Base-by-base conservation (phyloP, 2,113 vertebrate genomes). In the Dicrurus megarhynchus region DNA sequence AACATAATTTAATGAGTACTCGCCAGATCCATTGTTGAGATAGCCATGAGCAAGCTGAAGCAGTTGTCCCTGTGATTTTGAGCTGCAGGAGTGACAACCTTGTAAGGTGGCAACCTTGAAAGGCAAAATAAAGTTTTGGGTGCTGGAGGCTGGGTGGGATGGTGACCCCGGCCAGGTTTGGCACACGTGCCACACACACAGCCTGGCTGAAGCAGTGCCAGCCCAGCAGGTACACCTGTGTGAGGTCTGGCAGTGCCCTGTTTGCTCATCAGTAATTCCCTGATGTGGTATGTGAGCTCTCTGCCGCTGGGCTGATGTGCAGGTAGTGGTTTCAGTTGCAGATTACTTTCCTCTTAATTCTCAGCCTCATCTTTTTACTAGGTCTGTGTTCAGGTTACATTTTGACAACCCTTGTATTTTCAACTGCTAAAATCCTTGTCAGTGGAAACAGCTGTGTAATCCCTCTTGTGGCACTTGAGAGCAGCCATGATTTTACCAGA, bases 101-200 rank as follows among this genome's bases (percentile, higher is more conserved):
- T 18, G 55, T 26, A 30, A 52, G 0, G 3, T 0, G 2, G 33
- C 17, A 12, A 6, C 27, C 21, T 80, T 1, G 1, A 22, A 41
- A 74, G 22, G 41, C 32, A 10, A 53, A 41, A 52, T 53, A 2
- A 39, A 85, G 49, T 24, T 73, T 12, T 35, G 41, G 52, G 35
- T 2, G 23, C 4, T 1, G 33, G 23, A 67, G 61, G 12, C 56
- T 2, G 8, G 3, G 19, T 23, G 1, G 0, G 41, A 6, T 0
- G 1, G 52, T 44, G 20, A 20, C 11, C 19, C 8, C 0, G 2
- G 42, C 10, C 33, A 0, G 3, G 10, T 32, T 56, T 2, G 7
- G 47, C 23, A 16, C 14, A 8, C 0, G 0, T 37, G 27, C 13
- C 41, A 23, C 19, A 33, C 17, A 17, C 2, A 3, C 0, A 1